Evolutionary conservation across 2,888 invertebrate species (phyloP).

Genomic region (Punctoribates punctum): DNA sequence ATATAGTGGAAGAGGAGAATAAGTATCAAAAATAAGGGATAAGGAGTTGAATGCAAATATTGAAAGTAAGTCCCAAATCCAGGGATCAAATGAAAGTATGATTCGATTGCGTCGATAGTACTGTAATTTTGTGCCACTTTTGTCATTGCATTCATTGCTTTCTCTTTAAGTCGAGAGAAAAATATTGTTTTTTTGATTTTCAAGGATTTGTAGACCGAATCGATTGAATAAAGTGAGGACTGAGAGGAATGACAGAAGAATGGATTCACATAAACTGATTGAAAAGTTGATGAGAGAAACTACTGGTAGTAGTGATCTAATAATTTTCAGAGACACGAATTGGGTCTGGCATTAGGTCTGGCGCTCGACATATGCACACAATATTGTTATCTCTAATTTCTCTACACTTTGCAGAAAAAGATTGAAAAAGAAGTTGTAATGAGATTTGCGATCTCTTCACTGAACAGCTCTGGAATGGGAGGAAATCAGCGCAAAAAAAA

Average conservation of each 20-base stretch:
- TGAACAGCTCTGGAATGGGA: neutral
- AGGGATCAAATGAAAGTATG: constrained; percentile 23
- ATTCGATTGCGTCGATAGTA: constrained; percentile 1
- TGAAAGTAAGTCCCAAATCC: neutral
- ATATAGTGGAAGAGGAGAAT: neutral
- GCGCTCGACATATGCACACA: neutral
- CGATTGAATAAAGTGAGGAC: neutral
- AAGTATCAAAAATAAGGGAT: neutral
- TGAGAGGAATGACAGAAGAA: neutral
- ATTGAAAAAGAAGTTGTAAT: constrained; percentile 29
- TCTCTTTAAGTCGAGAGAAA: neutral
- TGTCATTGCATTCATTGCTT: neutral
- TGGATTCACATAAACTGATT: neutral
- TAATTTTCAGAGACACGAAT: neutral
- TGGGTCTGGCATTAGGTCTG: neutral
- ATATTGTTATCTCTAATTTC: constrained; percentile 24
- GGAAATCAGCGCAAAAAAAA: neutral
- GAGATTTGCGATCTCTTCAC: neutral
- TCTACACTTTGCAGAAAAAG: neutral
- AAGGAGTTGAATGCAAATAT: neutral
- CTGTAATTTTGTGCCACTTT: constrained; percentile 2
- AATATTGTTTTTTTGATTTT: neutral
- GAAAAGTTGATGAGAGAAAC: neutral
- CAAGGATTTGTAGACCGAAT: neutral
- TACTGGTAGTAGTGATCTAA: neutral